Evolutionary conservation across 2,797 vertebrate species (phyloP), one percentile per base, ranked within the genome.

Genomic region (Darevskia mixta): DNA sequence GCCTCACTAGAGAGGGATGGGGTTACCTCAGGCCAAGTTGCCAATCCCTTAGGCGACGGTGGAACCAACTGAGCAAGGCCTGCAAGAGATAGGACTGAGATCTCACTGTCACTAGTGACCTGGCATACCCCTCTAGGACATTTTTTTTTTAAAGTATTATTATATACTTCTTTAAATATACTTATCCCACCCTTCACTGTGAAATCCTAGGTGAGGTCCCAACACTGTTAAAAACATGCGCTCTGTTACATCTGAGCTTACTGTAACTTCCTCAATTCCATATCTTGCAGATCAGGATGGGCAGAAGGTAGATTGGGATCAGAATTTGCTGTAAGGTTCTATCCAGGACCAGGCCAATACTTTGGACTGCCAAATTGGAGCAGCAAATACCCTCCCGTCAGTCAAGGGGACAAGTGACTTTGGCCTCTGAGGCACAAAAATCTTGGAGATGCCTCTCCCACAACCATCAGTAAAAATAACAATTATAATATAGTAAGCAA

Each of bases 11-110:
- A 76, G 78, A 76, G 78, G 58, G 27, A 89, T 76, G 83, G 83
- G 83, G 83, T 89, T 82, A 89, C 32, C 25, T 89, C 83, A 82
- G 88, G 83, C 71, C 72, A 82, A 41, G 72, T 73, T 38, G 58
- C 83, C 78, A 76, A 41, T 38, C 83, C 83, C 83, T 76, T 43
- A 67, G 71, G 71, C 27, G 20, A 81, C 78, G 66, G 43, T 58
- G 71, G 83, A 55, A 81, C 43, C 79, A 81, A 76, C 88, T 72
- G 35, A 69, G 78, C 69, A 69, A 61, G 45, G 27, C 43, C n/a
- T 67, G 23, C 6, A 11, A 76, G 69, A 6, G 67, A 71, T 32
- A 32, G 13, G 83, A 23, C 49, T n/a, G 69, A 80, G 71, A 67
- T 23, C 78, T 86, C 78, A 41, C 27, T 86, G 83, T 86, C 83